Base-by-base conservation (phyloP, 2,113 vertebrate species). In the Mastomys natalensis region DNA sequence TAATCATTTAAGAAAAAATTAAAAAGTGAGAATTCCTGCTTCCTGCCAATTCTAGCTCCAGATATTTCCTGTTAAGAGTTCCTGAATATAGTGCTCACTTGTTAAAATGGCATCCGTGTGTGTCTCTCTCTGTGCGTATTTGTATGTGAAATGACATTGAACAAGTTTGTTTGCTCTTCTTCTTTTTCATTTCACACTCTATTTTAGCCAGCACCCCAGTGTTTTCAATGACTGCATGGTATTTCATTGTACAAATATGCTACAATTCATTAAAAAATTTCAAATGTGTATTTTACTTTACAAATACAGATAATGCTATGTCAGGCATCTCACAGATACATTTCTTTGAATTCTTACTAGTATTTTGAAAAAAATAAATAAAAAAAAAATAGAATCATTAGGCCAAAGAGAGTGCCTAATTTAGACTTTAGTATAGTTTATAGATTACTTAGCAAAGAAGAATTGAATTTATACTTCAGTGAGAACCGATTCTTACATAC, bases 401-500 rank as follows among this genome's bases (percentile, higher is more conserved):
- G 40, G 66, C 86, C 24, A 81, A 94, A 11, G 85, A 89, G 24
- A 72, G 64, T 78, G 19, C 15, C 62, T 85, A 80, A 68, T 93
- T 89, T 84, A 89, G 4, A 96, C 72, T 93, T 92, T 92, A 81
- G 91, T 82, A 68, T 40, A 89, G 53, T 92, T 82, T 82, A 81
- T 3, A 94, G 53, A 70, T 94, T 70, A 90, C 15, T 91, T 85
- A 89, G 72, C 48, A 68, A 72, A 96, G 91, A 55, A 21, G 13
- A 94, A 82, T n/a, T 45, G 76, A 87, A 90, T 87, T 87, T 87
- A 45, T 12, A 77, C 16, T 87, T 40, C 8, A 70, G 3, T 37
- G 11, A 91, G 22, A 55, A 1, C 19, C 10, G 73, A 77, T 92
- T 87, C 7, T 87, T 26, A 95, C 9, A 76, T 11, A 13, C 29